Evolutionary conservation across 2,888 invertebrate species (phyloP), one percentile per base, ranked within the genome.

Genomic region (Stegana nigrithorax): DNA sequence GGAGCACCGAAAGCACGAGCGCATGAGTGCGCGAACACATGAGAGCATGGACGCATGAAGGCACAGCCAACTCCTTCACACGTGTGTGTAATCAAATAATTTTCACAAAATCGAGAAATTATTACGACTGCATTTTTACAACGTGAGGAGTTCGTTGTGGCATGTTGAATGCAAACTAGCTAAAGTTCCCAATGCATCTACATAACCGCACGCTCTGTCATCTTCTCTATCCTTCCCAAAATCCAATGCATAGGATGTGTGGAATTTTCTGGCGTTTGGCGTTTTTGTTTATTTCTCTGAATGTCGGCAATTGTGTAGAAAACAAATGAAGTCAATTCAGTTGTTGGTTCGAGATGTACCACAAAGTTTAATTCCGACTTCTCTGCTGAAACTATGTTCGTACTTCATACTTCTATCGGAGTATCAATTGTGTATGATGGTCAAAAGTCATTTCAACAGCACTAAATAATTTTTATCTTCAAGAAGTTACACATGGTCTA

Each of bases 391-490:
- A n/a, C n/a, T n/a, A n/a, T 70, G 66, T 70, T 71, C 70, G 67
- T n/a, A n/a, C n/a, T n/a, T n/a, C 60, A 39, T 44, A 45, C 51
- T 55, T 59, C 56, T 23, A n/a, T 19, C 26, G 42, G 39, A 53
- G 87, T 81, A 87, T 86, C 75, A 84, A 81, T 71, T 80, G 82
- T 83, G 82, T 81, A 81, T 85, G 86, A 86, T 85, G 86, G 85
- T 86, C 85, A 85, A 86, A 85, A 86, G 85, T 84, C 85, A 84
- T 85, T 85, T 86, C 84, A 85, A 85, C 86, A 86, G 79, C 83
- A 85, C 84, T 85, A 85, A 85, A 85, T 85, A 86, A 85, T 84
- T 85, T 87, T 89, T 73, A 86, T 89, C 80, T 85, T 82, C 87
- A 78, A 84, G 84, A 84, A 85, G 84, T 83, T 84, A 81, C 79